Conservation (phyloP, 2,888 invertebrate species). For the Apodemia duryi region DNA sequence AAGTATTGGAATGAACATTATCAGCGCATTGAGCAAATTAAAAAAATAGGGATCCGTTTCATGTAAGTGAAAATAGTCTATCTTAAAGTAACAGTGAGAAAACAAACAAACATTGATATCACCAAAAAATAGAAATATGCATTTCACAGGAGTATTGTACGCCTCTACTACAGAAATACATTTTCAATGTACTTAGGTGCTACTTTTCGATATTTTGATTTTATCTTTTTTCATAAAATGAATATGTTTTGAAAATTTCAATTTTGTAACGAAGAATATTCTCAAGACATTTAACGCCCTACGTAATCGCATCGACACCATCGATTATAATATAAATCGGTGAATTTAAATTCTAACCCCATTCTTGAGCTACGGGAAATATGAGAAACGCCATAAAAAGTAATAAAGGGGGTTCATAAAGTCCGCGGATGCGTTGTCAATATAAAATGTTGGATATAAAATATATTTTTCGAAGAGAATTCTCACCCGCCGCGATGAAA, state of each 20-base stretch:
- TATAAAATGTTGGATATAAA: slow-evolving; percentile 50
- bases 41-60: no score
- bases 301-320: slow-evolving; percentile 47
- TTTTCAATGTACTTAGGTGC: no score
- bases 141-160: no score
- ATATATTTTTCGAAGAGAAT: slow-evolving; percentile 47
- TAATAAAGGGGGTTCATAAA: slow-evolving; percentile 64
- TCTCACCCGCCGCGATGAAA: slow-evolving; percentile 45
- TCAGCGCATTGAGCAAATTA: no score
- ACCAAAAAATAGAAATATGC: no score
- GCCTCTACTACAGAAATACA: no score
- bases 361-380: slow-evolving; percentile 45
- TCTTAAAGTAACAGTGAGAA: no score
- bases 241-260: slow-evolving; percentile 20
- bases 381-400: slow-evolving; percentile 63
- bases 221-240: neutral
- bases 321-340: slow-evolving; percentile 74
- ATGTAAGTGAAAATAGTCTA: no score
- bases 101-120: no score
- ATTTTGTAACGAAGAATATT: slow-evolving; percentile 8
- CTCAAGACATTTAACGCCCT: slow-evolving; percentile 27
- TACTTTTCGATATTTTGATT: neutral
- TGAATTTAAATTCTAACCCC: slow-evolving; percentile 59
- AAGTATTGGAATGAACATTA: no score
- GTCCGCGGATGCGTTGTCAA: slow-evolving; percentile 50